Evolutionary conservation across 2,888 invertebrate genomes (phyloP).

Genomic region (Octonoba sinensis): DNA sequence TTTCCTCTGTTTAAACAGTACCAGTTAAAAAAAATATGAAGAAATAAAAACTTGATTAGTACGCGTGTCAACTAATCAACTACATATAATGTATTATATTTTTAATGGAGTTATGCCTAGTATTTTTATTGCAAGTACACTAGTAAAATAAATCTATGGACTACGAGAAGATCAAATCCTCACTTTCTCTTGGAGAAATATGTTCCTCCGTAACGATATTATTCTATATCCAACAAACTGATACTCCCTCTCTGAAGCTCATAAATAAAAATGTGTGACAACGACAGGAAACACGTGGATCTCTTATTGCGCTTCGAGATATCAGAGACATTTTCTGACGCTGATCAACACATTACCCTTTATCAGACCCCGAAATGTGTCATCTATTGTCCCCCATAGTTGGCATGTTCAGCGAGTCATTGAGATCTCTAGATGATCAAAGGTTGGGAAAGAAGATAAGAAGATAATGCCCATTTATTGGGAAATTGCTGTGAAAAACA

Average conservation of each 20-base stretch:
- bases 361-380: conserved; percentile 38
- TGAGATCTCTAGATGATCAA: conserved; percentile 34
- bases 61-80: no score
- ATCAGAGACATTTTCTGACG: conserved; percentile 5
- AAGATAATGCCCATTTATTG: background rate
- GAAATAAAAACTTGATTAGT: no score
- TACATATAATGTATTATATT: no score
- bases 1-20: no score
- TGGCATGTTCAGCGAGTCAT: conserved; percentile 22
- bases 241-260: background rate
- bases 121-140: background rate
- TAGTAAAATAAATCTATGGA: no score
- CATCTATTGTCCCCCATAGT: conserved; percentile 29
- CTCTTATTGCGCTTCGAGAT: conserved; percentile 6
- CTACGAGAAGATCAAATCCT: no score
- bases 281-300: conserved; percentile 15
- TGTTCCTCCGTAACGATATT: background rate
- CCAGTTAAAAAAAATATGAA: no score
- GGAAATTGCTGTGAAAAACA: no score
- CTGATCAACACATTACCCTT: conserved; percentile 36
- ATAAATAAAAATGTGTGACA: conserved; percentile 32
- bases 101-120: background rate
- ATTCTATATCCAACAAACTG: background rate
- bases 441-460: conserved; percentile 7
- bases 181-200: no score